Conservation (phyloP, 2,888 invertebrate genomes). For the Junonia oenone region DNA sequence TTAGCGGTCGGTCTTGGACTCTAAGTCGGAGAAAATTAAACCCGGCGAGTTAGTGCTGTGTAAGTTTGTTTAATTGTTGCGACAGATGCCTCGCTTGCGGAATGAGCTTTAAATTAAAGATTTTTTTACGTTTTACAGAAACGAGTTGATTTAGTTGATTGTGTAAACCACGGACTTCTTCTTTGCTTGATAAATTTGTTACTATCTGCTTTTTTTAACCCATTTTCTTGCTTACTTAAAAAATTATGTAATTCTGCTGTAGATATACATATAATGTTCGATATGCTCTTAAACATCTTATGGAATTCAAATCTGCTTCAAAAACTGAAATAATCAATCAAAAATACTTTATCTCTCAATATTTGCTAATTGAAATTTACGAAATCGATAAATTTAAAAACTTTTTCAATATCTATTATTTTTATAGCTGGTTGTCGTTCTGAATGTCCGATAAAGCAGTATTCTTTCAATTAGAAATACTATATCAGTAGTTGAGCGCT, state of each 20-base stretch:
- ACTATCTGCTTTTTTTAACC: too few relatives aligned
- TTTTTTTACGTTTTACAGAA: not conserved
- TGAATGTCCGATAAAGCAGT: not conserved
- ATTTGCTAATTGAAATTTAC: too few relatives aligned
- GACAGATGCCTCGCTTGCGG: not conserved
- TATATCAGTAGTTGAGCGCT: constrained; percentile 5
- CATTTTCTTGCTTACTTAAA: too few relatives aligned
- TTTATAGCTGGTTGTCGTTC: not conserved
- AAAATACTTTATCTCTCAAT: too few relatives aligned
- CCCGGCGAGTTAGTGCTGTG: not conserved
- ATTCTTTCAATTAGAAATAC: constrained; percentile 5
- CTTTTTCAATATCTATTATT: not conserved
- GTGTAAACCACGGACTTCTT: not conserved
- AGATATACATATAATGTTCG: too few relatives aligned
- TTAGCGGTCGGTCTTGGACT: constrained; percentile 10
- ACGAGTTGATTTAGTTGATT: not conserved
- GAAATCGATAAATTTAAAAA: not conserved
- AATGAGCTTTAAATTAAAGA: not conserved
- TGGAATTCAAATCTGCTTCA: too few relatives aligned
- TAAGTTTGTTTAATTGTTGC: constrained; percentile 6
- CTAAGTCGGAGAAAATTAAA: constrained; percentile 11
- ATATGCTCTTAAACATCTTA: too few relatives aligned
- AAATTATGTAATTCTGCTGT: too few relatives aligned
- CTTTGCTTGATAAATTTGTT: too few relatives aligned
- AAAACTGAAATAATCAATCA: too few relatives aligned